Conservation (phyloP, 2,797 vertebrate genomes). For the Enoplosus armatus region DNA sequence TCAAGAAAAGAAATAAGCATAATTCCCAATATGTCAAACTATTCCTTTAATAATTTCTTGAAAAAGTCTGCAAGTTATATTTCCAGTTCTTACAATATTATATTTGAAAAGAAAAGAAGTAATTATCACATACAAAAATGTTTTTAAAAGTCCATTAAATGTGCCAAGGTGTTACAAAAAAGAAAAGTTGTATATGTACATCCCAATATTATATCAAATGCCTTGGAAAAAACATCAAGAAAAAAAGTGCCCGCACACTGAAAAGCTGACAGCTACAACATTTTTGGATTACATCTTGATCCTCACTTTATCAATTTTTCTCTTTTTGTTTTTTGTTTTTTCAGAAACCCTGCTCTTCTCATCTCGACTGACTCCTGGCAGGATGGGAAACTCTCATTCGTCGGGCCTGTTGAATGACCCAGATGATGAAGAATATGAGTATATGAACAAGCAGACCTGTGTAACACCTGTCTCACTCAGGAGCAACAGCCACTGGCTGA, state of each 20-base stretch:
- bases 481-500: constrained; percentile 51
- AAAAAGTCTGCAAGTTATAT: background rate
- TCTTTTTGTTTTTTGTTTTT: constrained; percentile 26
- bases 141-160: background rate
- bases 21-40: background rate
- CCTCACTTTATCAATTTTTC: background rate
- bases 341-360: constrained; percentile 77
- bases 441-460: constrained; percentile 86
- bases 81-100: background rate
- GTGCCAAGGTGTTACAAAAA: background rate
- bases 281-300: background rate
- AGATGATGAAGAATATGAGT: constrained; percentile 85
- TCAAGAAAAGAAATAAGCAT: background rate
- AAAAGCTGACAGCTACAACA: background rate
- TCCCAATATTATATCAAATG: background rate
- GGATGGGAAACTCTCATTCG: constrained; percentile 67
- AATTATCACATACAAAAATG: background rate
- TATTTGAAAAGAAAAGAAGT: background rate
- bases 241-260: background rate
- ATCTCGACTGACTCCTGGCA: constrained; percentile 60
- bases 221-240: background rate
- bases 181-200: background rate
- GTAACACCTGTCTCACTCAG: constrained; percentile 52
- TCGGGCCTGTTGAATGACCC: constrained; percentile 65
- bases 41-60: background rate